A percentile compares a stretch with the other conserved stretches of the same genome.
phyloP scores from a whole-genome alignment of 2,888 invertebrate genomes.

The Nudaria mundana region DNA sequence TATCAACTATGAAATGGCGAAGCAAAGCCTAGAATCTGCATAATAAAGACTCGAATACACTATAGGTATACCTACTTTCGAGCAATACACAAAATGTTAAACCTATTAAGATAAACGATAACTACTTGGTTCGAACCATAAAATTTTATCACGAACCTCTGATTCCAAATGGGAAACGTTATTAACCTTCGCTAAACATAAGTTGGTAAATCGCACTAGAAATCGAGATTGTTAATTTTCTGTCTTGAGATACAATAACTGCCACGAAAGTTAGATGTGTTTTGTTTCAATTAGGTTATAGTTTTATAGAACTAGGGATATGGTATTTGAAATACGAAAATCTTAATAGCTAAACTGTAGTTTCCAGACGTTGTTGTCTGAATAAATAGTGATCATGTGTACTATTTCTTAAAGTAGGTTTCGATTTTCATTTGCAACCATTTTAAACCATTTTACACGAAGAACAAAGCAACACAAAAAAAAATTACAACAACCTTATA shows the following conservation, averaged over 20 bases:
- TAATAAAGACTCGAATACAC: slow-evolving; percentile 26
- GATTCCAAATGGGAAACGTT: slow-evolving; percentile 36
- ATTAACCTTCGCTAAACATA: slow-evolving; percentile 35
- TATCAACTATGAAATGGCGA: slow-evolving; percentile 44
- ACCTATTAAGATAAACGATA: slow-evolving; percentile 47
- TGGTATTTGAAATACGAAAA: too few species aligned
- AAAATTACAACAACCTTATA: too few species aligned
- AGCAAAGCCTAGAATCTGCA: slow-evolving; percentile 33
- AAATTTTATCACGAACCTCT: slow-evolving; percentile 44
- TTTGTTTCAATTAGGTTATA: slow-evolving; percentile 21
- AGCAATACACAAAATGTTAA: slow-evolving; percentile 39
- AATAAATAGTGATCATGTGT: too few species aligned
- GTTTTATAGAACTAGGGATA: too few species aligned
- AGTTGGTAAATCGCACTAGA: slow-evolving; percentile 32
- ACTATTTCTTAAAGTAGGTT: too few species aligned
- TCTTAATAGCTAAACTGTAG: too few species aligned
- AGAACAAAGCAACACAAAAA: too few species aligned
- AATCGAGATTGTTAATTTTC: slow-evolving; percentile 34
- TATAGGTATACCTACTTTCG: slow-evolving; percentile 29
- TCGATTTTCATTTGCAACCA: too few species aligned
- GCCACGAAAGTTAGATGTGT: slow-evolving; percentile 16
- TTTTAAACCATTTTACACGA: too few species aligned
- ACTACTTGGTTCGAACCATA: slow-evolving; percentile 38
- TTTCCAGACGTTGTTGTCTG: too few species aligned
- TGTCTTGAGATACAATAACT: slow-evolving; percentile 30